These are phyloP conservation scores for Melanocharis versteri DNA, from an alignment of 2,113 vertebrate species.

Conservation along the genomic window DNA sequence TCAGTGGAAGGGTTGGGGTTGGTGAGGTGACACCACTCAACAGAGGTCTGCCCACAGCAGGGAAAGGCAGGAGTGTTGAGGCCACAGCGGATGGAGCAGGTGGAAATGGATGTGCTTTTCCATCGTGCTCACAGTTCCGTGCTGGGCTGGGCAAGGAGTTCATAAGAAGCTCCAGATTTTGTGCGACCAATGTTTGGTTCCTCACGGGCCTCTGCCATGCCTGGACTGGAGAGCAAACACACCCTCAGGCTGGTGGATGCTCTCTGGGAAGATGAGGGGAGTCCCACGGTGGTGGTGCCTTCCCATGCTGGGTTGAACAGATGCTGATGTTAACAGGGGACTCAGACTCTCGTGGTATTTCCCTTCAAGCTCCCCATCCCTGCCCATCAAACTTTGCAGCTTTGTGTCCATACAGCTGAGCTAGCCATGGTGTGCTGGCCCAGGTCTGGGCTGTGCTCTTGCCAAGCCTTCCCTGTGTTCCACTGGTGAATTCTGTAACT, in stretches of 20 bases:
- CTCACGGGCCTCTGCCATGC: accelerated
- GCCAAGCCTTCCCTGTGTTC: not conserved
- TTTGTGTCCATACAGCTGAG: accelerated
- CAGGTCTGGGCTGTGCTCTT: not conserved
- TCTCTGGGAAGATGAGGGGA: not conserved
- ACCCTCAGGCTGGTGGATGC: not conserved
- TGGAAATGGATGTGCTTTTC: not conserved
- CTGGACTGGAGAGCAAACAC: not conserved
- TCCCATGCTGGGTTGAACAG: not conserved
- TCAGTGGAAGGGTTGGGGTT: not conserved
- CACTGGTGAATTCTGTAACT: accelerated
- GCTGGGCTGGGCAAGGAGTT: not conserved
- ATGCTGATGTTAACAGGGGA: not conserved
- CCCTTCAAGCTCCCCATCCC: not conserved
- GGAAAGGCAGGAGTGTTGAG: not conserved
- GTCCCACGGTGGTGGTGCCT: not conserved
- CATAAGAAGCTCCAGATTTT: not conserved
- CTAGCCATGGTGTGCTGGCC: not conserved
- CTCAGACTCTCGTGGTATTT: not conserved
- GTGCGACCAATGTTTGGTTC: not conserved
- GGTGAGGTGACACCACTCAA: not conserved
- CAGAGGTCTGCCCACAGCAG: not conserved
- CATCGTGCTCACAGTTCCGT: accelerated
- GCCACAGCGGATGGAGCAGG: accelerated
- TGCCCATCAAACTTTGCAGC: not conserved